Conservation (phyloP, 1,140 invertebrate species). For the Sycophaga agraensis region DNA sequence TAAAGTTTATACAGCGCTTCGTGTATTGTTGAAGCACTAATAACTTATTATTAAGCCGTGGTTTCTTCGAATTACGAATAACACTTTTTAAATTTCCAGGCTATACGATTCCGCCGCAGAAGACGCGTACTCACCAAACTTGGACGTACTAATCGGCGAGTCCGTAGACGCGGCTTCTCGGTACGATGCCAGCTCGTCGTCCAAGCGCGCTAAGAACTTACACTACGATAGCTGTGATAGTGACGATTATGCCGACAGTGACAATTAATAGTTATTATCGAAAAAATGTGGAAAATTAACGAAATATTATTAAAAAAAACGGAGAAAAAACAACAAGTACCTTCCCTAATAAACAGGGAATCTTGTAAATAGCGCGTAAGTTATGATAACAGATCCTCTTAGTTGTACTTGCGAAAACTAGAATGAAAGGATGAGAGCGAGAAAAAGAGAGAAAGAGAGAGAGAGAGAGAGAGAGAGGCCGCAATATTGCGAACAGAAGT, state of each 20-base stretch:
- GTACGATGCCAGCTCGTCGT: conserved; percentile 32
- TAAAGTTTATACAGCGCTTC: no score
- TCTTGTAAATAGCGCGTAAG: conserved; percentile 24
- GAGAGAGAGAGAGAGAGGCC: neutral
- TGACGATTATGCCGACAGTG: conserved; percentile 56
- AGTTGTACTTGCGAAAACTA: conserved; percentile 1
- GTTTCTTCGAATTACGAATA: no score
- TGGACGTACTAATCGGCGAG: conserved; percentile 45
- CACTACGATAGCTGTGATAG: conserved; percentile 54
- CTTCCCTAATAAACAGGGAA: neutral
- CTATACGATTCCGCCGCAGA: conserved; percentile 44
- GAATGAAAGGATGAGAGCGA: neutral
- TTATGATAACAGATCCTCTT: conserved; percentile 8
- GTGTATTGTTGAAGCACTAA: no score
- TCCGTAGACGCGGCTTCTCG: conserved; percentile 32
- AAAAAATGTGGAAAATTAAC: neutral
- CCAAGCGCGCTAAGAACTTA: conserved; percentile 37
- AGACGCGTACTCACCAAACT: conserved; percentile 47
- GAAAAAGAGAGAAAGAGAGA: neutral
- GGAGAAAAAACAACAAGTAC: neutral
- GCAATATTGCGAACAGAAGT: neutral
- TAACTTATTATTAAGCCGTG: no score
- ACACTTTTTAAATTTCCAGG: conserved; percentile 41
- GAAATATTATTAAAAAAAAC: neutral
- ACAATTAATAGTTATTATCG: conserved; percentile 40